These are phyloP conservation scores for Pristionchus mayeri DNA, from an alignment of 2,888 invertebrate genomes.

Conservation along the genomic window DNA sequence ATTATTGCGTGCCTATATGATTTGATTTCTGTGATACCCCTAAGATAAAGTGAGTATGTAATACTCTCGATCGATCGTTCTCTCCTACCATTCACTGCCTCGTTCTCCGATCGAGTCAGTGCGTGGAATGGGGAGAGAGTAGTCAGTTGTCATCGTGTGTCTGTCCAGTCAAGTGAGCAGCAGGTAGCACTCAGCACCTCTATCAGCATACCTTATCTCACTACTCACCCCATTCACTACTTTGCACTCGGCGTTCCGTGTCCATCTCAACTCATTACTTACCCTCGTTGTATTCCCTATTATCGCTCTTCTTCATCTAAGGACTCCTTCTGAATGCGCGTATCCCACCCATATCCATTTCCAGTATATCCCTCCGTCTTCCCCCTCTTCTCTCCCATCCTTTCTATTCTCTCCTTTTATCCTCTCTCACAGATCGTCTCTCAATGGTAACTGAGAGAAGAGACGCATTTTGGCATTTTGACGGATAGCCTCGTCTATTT, in stretches of 20 bases:
- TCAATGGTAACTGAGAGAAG: neutral
- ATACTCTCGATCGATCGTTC: neutral
- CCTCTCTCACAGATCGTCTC: conserved; percentile 2
- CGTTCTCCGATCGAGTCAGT: neutral
- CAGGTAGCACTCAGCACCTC: conserved; percentile 39
- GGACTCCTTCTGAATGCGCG: conserved; percentile 28
- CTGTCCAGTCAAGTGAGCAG: neutral
- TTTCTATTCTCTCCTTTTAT: conserved; percentile 14
- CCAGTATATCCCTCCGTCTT: conserved; percentile 13
- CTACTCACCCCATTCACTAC: neutral
- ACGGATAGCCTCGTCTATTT: no score
- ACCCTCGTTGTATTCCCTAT: neutral
- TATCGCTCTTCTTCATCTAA: conserved; percentile 5
- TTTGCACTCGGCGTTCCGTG: neutral
- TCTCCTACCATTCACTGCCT: neutral
- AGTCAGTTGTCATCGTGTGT: conserved; percentile 28
- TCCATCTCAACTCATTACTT: neutral
- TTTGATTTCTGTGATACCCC: neutral
- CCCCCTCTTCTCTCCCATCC: neutral
- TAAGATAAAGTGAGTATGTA: conserved; percentile 24
- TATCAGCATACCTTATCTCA: neutral
- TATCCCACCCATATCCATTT: conserved; percentile 48
- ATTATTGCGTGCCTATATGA: neutral
- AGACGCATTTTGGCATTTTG: no score
- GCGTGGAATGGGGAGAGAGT: neutral